Evolutionary conservation across 2,888 invertebrate genomes (phyloP).

Genomic region (Eristalinus sepulchralis): DNA sequence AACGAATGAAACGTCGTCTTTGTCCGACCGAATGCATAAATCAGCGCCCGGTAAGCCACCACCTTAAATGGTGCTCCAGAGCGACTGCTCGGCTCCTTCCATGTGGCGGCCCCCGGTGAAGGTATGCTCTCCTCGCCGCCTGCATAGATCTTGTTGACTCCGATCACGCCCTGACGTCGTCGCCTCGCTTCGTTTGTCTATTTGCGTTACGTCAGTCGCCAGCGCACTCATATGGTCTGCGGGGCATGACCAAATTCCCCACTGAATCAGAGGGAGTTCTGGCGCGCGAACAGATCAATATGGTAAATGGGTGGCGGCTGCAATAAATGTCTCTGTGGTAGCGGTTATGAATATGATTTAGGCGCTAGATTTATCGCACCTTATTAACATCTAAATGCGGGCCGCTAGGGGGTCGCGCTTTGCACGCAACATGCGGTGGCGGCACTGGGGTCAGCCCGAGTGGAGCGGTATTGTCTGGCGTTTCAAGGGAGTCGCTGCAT

Average conservation of each 20-base stretch:
- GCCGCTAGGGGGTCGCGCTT: not conserved
- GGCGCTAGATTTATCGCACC: conserved; percentile 57
- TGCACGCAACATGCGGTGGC: not conserved
- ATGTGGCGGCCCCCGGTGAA: conserved; percentile 19
- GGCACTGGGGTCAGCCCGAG: conserved; percentile 39
- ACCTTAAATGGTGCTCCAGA: conserved; percentile 54
- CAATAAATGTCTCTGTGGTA: conserved; percentile 46
- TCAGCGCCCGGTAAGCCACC: conserved; percentile 63
- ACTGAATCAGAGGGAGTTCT: conserved; percentile 53
- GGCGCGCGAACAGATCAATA: conserved; percentile 38
- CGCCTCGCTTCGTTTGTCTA: conserved; percentile 21
- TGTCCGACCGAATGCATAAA: conserved; percentile 61
- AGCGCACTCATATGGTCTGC: not conserved
- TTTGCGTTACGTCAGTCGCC: conserved; percentile 58
- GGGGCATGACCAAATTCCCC: conserved; percentile 57
- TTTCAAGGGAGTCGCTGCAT: not conserved
- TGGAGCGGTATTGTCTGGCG: conserved; percentile 14
- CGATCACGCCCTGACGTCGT: conserved; percentile 62
- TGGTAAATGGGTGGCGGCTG: conserved; percentile 54
- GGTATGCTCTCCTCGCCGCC: conserved; percentile 40
- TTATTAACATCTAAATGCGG: conserved; percentile 62
- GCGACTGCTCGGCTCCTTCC: conserved; percentile 30
- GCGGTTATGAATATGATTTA: conserved; percentile 58
- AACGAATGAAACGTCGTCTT: conserved; percentile 13
- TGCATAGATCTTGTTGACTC: conserved; percentile 66